Evolutionary conservation across 1,140 invertebrate species (phyloP).

Genomic region (Drosophila azteca): DNA sequence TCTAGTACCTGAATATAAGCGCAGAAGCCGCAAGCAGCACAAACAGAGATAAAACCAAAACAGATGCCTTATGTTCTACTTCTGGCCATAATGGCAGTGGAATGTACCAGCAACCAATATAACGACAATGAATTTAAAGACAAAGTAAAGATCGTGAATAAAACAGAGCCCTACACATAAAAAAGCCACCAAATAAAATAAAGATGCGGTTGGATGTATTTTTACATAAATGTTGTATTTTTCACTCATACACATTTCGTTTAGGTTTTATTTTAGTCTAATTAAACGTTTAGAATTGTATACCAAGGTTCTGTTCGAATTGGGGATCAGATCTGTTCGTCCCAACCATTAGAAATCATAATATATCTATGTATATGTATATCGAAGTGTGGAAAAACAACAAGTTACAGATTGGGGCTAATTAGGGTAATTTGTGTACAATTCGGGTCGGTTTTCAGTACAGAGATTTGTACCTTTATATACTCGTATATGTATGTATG

Average conservation of each 20-base stretch:
- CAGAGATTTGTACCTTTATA: background rate
- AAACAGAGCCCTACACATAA: too few relatives aligned
- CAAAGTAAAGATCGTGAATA: too few relatives aligned
- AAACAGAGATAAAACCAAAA: too few relatives aligned
- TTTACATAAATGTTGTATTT: conserved; percentile 50
- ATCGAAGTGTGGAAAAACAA: conserved; percentile 3
- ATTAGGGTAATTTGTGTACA: conserved; percentile 17
- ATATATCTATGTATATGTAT: conserved; percentile 31
- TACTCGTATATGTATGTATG: background rate
- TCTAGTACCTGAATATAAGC: too few relatives aligned
- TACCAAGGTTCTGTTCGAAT: conserved; percentile 25
- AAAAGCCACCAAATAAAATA: background rate
- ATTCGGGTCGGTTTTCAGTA: background rate
- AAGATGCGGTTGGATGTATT: conserved; percentile 5
- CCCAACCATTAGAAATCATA: conserved; percentile 15
- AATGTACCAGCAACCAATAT: too few relatives aligned
- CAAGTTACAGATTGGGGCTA: background rate
- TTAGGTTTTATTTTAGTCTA: conserved; percentile 61
- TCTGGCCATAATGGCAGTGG: too few relatives aligned
- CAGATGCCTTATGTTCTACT: too few relatives aligned
- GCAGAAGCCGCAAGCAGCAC: too few relatives aligned
- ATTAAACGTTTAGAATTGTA: conserved; percentile 58
- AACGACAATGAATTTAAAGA: too few relatives aligned
- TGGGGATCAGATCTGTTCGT: conserved; percentile 14
- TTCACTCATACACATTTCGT: conserved; percentile 38